These are phyloP conservation scores for Tortrix viridana DNA, from an alignment of 2,888 invertebrate genomes.

Conservation along the genomic window DNA sequence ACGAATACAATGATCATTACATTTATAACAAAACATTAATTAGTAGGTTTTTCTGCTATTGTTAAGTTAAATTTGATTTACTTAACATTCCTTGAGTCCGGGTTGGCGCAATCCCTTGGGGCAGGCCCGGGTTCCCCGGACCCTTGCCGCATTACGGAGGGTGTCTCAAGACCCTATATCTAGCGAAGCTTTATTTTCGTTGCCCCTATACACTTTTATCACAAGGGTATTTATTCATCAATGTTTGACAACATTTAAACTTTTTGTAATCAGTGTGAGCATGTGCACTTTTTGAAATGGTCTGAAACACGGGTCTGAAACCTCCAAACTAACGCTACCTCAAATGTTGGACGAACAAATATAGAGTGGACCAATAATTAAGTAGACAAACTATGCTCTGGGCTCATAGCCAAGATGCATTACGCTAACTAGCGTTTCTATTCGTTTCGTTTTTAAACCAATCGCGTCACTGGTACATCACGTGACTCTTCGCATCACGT, in stretches of 20 bases:
- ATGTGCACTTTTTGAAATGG: no score
- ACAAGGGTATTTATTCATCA: slow-evolving; percentile 12
- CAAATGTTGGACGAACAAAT: no score
- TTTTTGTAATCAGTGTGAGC: not conserved
- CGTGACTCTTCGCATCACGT: no score
- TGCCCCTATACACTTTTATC: slow-evolving; percentile 10
- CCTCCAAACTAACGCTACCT: no score
- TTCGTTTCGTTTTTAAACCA: no score
- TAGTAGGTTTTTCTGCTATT: not conserved
- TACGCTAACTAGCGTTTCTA: no score
- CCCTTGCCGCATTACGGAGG: slow-evolving; percentile 29
- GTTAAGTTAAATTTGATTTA: slow-evolving; percentile 16
- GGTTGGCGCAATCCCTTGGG: slow-evolving; percentile 41
- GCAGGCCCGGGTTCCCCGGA: slow-evolving; percentile 36
- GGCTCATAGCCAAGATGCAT: no score
- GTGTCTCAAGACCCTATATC: slow-evolving; percentile 26
- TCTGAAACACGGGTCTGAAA: no score
- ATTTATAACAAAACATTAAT: no score
- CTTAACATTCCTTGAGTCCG: slow-evolving; percentile 29
- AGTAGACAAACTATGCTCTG: no score
- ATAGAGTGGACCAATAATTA: no score
- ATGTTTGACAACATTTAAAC: slow-evolving; percentile 8
- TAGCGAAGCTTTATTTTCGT: slow-evolving; percentile 10
- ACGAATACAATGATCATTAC: not conserved
- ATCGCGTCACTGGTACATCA: no score